These are phyloP conservation scores for Phasianus colchicus DNA, from an alignment of 2,113 vertebrate species.

Conservation along the genomic window DNA sequence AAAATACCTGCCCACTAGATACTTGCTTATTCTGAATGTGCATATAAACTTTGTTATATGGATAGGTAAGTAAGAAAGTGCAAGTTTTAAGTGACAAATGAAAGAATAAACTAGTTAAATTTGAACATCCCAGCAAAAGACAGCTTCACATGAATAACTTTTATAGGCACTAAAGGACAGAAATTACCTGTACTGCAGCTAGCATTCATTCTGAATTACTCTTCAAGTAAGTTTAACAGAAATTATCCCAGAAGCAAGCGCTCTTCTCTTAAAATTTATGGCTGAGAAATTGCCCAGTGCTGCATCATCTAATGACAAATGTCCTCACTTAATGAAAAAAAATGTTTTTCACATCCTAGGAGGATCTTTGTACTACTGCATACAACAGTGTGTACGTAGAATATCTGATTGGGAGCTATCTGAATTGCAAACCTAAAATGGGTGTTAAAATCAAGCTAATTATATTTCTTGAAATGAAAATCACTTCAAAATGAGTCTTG, in stretches of 20 bases:
- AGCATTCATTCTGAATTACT: neutral
- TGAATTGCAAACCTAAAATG: neutral
- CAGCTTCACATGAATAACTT: conserved; percentile 20
- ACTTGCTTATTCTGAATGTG: conserved; percentile 14
- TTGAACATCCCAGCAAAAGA: neutral
- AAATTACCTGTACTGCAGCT: conserved; percentile 36
- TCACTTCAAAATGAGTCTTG: neutral
- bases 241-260: conserved; percentile 13
- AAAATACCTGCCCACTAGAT: conserved; percentile 4
- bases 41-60: conserved; percentile 9
- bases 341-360: neutral
- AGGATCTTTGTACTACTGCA: neutral
- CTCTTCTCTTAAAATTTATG: neutral
- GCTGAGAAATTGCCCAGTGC: neutral
- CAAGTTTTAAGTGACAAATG: conserved; percentile 26
- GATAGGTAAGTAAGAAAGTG: conserved; percentile 47
- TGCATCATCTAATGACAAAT: neutral
- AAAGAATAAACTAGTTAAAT: neutral
- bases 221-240: conserved; percentile 45
- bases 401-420: neutral
- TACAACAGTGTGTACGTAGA: neutral
- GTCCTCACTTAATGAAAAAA: neutral
- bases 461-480: neutral
- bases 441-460: neutral
- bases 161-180: conserved; percentile 46